Conservation (phyloP, 2,113 vertebrate genomes). For the Melanerpes formicivorus region DNA sequence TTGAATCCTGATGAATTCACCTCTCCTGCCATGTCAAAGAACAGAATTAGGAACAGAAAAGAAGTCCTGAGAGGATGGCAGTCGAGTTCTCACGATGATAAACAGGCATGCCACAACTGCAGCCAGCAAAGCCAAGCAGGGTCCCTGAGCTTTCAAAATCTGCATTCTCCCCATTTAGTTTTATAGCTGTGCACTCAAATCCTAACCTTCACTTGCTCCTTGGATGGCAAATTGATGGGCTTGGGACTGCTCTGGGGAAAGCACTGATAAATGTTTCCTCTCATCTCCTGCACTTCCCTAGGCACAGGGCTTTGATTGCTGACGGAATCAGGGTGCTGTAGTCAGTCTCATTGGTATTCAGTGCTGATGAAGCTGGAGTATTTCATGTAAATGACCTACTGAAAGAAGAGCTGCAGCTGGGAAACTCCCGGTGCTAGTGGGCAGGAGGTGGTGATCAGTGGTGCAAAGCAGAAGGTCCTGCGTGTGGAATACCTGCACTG, state of each 20-base stretch:
- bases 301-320: neutral
- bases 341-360: neutral
- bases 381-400: neutral
- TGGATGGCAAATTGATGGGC: neutral
- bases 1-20: neutral
- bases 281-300: rapidly evolving
- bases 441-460: neutral
- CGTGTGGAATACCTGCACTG: neutral
- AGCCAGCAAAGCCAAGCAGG: neutral
- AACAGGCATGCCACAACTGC: neutral
- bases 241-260: neutral
- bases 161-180: neutral
- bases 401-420: neutral
- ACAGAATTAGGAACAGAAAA: neutral
- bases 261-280: neutral
- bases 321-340: neutral
- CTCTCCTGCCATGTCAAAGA: neutral
- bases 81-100: neutral
- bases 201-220: neutral
- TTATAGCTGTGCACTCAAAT: neutral
- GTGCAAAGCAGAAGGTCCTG: neutral
- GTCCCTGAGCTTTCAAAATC: neutral
- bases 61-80: neutral
- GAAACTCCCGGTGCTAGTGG: neutral
- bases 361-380: neutral